Evolutionary conservation across 1,140 invertebrate genomes (phyloP).

Genomic region (Oppia nitens): DNA sequence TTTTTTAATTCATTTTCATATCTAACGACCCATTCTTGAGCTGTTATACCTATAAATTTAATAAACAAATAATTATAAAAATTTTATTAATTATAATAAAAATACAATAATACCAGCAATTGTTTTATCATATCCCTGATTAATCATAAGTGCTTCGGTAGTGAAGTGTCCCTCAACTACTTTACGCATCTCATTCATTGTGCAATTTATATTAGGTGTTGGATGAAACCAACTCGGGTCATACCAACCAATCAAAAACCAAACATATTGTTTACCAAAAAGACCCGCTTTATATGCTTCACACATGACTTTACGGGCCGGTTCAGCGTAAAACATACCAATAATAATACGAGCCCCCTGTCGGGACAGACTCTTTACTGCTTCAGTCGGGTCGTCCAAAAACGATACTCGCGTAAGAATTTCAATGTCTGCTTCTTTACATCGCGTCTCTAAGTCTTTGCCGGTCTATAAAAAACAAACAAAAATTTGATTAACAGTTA

Average conservation of each 20-base stretch:
- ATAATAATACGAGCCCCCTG: slow-evolving; percentile 95
- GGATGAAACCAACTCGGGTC: slow-evolving; percentile 94
- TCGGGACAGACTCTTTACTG: slow-evolving; percentile 67
- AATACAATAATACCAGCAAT: slow-evolving; percentile 62
- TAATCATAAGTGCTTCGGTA: slow-evolving; percentile 95
- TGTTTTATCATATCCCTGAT: slow-evolving; percentile 71
- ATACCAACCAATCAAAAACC: slow-evolving; percentile 99
- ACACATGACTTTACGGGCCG: slow-evolving; percentile 83
- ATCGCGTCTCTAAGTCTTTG: slow-evolving; percentile 85
- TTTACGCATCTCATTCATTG: slow-evolving; percentile 69
- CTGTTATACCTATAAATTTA: slow-evolving; percentile 30
- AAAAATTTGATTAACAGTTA: neutral
- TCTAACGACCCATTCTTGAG: slow-evolving; percentile 39
- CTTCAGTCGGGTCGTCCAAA: slow-evolving; percentile 84
- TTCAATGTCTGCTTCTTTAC: slow-evolving; percentile 80
- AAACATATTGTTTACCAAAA: slow-evolving; percentile 91
- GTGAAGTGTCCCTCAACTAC: slow-evolving; percentile 94
- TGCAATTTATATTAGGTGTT: slow-evolving; percentile 45
- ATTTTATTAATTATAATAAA: slow-evolving; percentile 5
- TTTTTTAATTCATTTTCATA: slow-evolving; percentile 48
- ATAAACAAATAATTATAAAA: slow-evolving; percentile 5
- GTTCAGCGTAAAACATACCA: slow-evolving; percentile 93
- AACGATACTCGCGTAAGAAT: slow-evolving; percentile 92
- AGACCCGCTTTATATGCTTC: slow-evolving; percentile 82
- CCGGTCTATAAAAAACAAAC: slow-evolving; percentile 50